These are phyloP conservation scores for Cyphomyrus plagiostoma DNA, from an alignment of 2,113 vertebrate genomes.

Conservation along the genomic window DNA sequence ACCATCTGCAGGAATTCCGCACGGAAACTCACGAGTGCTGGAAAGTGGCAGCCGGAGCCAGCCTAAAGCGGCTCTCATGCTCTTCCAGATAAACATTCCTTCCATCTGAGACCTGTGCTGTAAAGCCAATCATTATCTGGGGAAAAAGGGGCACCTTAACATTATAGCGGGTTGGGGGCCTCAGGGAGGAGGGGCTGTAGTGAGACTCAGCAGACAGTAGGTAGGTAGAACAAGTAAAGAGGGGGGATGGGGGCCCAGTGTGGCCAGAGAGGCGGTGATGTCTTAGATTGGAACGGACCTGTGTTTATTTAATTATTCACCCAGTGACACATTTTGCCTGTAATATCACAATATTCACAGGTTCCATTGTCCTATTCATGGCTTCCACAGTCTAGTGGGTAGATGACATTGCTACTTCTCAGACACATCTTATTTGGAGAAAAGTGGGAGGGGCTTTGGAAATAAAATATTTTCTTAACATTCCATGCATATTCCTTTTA, in stretches of 20 bases:
- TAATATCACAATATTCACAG: background rate
- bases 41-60: slow-evolving; percentile 14
- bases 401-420: background rate
- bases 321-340: background rate
- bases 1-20: slow-evolving; percentile 20
- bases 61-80: background rate
- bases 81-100: slow-evolving; percentile 20
- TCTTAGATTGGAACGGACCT: background rate
- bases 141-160: slow-evolving; percentile 11
- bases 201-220: background rate
- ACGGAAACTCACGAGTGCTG: slow-evolving; percentile 18
- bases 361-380: slow-evolving; percentile 8
- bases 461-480: background rate
- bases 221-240: background rate
- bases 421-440: background rate
- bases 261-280: background rate
- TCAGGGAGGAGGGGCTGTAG: background rate
- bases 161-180: background rate
- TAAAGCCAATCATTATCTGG: slow-evolving; percentile 24
- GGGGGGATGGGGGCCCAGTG: background rate
- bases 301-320: background rate
- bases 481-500: background rate
- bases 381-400: background rate
- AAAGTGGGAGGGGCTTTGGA: background rate
- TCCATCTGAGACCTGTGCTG: slow-evolving; percentile 21